phyloP scores from a whole-genome alignment of 2,797 vertebrate species.

The Urocyon cinereoargenteus region DNA sequence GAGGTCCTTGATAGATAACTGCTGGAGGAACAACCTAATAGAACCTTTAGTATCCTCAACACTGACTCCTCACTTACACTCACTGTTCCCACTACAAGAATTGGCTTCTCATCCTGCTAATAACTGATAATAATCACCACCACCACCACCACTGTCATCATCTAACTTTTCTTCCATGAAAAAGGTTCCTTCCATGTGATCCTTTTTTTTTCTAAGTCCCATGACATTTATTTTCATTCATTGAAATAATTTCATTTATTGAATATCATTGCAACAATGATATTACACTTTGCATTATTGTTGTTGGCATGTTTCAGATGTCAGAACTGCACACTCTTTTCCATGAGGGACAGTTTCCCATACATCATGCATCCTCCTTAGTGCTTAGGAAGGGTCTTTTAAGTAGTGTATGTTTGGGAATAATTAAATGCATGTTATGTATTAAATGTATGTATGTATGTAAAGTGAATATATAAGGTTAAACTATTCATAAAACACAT shows the following conservation, averaged over 20 bases:
- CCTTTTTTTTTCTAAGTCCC: neutral
- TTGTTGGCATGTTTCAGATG: neutral
- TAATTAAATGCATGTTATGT: neutral
- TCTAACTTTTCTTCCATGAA: neutral
- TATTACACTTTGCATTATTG: neutral
- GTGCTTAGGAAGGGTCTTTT: neutral
- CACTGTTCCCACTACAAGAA: neutral
- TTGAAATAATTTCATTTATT: neutral
- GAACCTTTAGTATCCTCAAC: neutral
- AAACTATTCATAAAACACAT: neutral
- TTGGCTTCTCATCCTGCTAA: neutral
- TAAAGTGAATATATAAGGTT: neutral
- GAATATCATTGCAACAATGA: neutral
- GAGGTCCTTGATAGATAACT: neutral
- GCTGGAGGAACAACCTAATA: neutral
- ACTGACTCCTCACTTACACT: neutral
- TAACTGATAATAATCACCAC: neutral
- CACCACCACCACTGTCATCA: rapidly evolving
- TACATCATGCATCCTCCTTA: neutral
- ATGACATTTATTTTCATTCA: neutral
- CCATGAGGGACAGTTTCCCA: neutral
- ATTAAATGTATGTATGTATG: too few relatives aligned
- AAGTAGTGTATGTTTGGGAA: neutral
- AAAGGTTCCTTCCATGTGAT: neutral
- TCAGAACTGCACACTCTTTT: neutral